Percentiles rank a stretch among this genome's conserved stretches.
Conservation (phyloP, 1,140 invertebrate species). For the Schmidtea mediterranea region DNA sequence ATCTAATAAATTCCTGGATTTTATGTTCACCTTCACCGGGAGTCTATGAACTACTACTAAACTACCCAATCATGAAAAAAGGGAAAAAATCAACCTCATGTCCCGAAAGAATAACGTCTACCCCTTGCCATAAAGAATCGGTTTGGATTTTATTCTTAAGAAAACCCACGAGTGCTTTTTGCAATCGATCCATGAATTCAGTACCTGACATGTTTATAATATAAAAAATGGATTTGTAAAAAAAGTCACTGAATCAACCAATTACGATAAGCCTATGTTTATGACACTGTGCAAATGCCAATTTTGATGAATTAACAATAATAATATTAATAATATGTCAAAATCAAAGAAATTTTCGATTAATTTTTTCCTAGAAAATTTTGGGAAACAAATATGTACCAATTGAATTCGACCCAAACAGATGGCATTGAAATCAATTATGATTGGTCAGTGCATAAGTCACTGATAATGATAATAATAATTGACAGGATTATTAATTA, state of each 20-base stretch:
- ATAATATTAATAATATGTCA: no score
- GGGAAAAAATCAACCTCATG: neutral
- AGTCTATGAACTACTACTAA: conserved; percentile 31
- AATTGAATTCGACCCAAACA: no score
- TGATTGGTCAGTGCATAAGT: no score
- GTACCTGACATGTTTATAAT: neutral
- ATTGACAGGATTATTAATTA: no score
- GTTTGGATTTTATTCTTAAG: neutral
- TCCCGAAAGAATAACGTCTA: neutral
- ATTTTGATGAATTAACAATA: no score
- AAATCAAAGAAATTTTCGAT: no score
- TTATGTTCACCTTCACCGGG: conserved; percentile 93
- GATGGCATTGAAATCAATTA: no score
- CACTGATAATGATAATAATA: no score
- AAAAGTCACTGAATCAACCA: neutral
- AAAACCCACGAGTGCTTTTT: neutral
- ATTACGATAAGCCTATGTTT: no score
- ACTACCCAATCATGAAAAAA: neutral
- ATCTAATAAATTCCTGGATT: conserved; percentile 86
- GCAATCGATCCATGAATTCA: conserved; percentile 7
- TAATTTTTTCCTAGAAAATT: no score
- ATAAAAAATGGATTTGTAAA: neutral
- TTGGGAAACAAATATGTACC: no score
- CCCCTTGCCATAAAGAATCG: neutral
- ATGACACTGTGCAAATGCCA: no score